Conservation (phyloP, 2,113 vertebrate species). For the Alethe diademata region DNA sequence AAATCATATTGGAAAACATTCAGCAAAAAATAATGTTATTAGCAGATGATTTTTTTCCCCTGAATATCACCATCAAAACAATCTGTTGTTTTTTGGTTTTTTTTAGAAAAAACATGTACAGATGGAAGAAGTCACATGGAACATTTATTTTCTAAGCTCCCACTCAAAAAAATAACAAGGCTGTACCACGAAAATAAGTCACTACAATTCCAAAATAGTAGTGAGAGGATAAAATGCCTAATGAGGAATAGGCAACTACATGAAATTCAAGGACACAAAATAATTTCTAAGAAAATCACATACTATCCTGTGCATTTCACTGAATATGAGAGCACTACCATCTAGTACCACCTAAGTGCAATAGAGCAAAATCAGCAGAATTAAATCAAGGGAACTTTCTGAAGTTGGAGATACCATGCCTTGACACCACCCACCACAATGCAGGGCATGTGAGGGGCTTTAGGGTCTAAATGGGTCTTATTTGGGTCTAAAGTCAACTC, state of each 20-base stretch:
- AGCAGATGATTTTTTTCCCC: not conserved
- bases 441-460: accelerated
- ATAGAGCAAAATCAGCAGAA: not conserved
- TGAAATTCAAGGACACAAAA: not conserved
- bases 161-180: conserved; percentile 1
- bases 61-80: not conserved
- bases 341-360: not conserved
- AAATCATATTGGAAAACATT: not conserved
- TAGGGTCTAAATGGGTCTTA: not conserved
- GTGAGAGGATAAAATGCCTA: not conserved
- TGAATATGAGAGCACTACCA: not conserved
- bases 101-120: conserved; percentile 1
- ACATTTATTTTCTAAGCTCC: not conserved
- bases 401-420: not conserved
- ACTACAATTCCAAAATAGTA: not conserved
- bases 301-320: not conserved
- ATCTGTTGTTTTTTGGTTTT: not conserved
- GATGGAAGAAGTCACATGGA: conserved; percentile 39
- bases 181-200: not conserved
- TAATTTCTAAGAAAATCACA: not conserved
- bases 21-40: not conserved
- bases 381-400: not conserved
- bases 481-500: not conserved
- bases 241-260: not conserved
- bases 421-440: accelerated